Evolutionary conservation across 2,888 invertebrate species (phyloP).

Genomic region (Pogonocherus hispidulus): DNA sequence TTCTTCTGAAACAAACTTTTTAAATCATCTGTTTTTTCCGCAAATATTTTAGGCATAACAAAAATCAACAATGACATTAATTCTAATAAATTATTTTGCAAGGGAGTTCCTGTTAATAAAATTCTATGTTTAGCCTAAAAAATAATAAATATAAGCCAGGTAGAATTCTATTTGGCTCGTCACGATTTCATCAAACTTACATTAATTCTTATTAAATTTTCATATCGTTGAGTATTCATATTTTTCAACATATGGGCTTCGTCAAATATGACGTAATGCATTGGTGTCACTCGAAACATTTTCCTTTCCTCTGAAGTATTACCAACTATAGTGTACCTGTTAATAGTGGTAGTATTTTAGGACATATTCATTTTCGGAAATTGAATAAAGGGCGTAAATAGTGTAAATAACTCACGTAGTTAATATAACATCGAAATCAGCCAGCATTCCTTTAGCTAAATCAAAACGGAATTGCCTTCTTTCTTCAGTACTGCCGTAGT

Average conservation of each 20-base stretch:
- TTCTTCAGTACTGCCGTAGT: slow-evolving; percentile 91
- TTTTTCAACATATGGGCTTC: slow-evolving; percentile 99
- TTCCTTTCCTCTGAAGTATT: slow-evolving; percentile 92
- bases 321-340: slow-evolving; percentile 80
- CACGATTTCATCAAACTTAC: slow-evolving; percentile 51
- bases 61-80: slow-evolving; percentile 96
- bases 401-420: slow-evolving; percentile 83
- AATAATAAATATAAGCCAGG: slow-evolving; percentile 33
- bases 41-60: slow-evolving; percentile 96
- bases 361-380: no score
- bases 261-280: slow-evolving; percentile 96
- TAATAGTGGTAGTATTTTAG: no score
- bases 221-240: slow-evolving; percentile 93
- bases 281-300: slow-evolving; percentile 88
- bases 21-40: slow-evolving; percentile 87
- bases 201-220: slow-evolving; percentile 87
- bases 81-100: slow-evolving; percentile 96
- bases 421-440: slow-evolving; percentile 85
- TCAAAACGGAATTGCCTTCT: slow-evolving; percentile 82
- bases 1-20: slow-evolving; percentile 90
- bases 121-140: slow-evolving; percentile 86
- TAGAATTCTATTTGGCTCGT: slow-evolving; percentile 1
- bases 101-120: slow-evolving; percentile 93
- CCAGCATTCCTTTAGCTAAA: slow-evolving; percentile 80
- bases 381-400: no score